Evolutionary conservation across 2,797 vertebrate genomes (phyloP), one percentile per base, ranked within the genome.

Genomic region (Leuciscus waleckii): DNA sequence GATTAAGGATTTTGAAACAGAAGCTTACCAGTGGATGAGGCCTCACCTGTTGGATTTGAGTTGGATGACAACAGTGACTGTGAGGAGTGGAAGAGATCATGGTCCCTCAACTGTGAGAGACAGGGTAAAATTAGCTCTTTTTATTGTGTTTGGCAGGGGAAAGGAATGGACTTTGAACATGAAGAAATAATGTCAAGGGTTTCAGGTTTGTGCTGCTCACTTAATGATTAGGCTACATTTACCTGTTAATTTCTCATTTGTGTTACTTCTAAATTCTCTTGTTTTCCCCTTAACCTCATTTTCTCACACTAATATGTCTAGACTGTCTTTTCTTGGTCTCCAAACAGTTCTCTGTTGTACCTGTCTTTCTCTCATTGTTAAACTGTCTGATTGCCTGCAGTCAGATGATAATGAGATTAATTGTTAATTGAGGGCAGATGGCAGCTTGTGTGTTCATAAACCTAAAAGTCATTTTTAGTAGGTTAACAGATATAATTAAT

Each of bases 51-150:
- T 81, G 84, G 13, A 49, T 56, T 75, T 77, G 23, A 76, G n/a
- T 79, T 79, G 68, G 68, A 26, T 54, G 71, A 26, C 41, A 11
- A 41, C 58, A 56, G 68, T 71, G 49, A 78, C 58, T 84, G 82
- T 84, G 71, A 71, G 73, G 77, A 81, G 82, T 84, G 65, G 71
- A 86, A 35, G 41, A 16, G 70, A 79, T 43, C 85, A 88, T 88
- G 87, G 67, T 56, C 35, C 58, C 56, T 39, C 17, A 8, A 4
- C 32, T 79, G 54, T 88, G 69, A 88, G 73, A 58, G 79, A 61
- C 82, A 74, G 56, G 85, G 87, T 88, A 88, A 88, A 85, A 82
- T 26, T 16, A 75, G 41, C 46, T 35, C 17, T n/a, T 63, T 46
- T 26, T 65, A 41, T 63, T 49, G 5, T 49, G 37, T 26, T 43